phyloP scores from a whole-genome alignment of 2,888 invertebrate genomes.

The Byasa hedistus region DNA sequence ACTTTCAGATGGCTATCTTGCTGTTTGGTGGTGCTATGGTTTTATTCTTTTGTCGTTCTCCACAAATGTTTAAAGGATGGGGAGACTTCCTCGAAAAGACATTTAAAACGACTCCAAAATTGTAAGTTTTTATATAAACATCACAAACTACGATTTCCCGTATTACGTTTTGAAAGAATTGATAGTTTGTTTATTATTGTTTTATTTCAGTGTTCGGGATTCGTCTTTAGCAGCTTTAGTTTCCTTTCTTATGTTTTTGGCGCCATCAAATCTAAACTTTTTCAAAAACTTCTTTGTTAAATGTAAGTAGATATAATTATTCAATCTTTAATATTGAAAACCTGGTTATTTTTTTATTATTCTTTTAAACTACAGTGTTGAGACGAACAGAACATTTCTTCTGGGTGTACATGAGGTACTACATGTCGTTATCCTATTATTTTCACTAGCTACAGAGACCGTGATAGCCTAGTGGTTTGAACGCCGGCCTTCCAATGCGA shows the following conservation, averaged over 20 bases:
- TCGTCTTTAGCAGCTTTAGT: constrained; percentile 53
- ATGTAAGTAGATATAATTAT: constrained; percentile 41
- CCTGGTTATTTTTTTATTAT: too few relatives aligned
- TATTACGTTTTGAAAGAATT: too few relatives aligned
- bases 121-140: constrained; percentile 41
- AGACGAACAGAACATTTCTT: too few relatives aligned
- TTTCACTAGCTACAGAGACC: too few relatives aligned
- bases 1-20: constrained; percentile 55
- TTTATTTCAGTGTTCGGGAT: constrained; percentile 53
- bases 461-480: too few relatives aligned
- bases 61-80: constrained; percentile 67
- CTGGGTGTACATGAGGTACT: too few relatives aligned
- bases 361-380: too few relatives aligned
- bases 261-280: constrained; percentile 47
- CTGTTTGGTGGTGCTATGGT: constrained; percentile 59
- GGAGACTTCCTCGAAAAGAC: constrained; percentile 44
- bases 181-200: too few relatives aligned
- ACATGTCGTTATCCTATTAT: too few relatives aligned
- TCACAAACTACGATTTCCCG: too few relatives aligned
- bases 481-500: too few relatives aligned
- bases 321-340: neutral
- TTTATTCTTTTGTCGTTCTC: constrained; percentile 63
- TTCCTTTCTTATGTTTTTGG: constrained; percentile 50
- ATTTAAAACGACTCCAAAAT: constrained; percentile 39
- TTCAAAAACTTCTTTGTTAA: constrained; percentile 51